Conservation (phyloP, 2,888 invertebrate genomes). For the Tanytarsus gracilentus region DNA sequence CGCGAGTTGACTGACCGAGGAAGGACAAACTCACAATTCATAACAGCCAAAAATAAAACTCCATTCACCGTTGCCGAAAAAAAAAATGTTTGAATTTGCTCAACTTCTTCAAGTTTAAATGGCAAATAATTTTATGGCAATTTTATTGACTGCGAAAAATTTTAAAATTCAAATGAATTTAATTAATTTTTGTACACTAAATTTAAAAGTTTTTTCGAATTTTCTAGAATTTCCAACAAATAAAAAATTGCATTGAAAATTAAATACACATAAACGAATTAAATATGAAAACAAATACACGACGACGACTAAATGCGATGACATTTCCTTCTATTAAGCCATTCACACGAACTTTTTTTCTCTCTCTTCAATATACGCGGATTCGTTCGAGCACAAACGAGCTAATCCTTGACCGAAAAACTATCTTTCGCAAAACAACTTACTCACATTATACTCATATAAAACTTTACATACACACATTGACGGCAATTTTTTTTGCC, state of each 20-base stretch:
- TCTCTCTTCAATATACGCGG: conserved; percentile 6
- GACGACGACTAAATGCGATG: conserved; percentile 7
- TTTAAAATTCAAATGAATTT: too few species aligned
- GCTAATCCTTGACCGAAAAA: conserved; percentile 26
- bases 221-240: too few species aligned
- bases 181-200: too few species aligned
- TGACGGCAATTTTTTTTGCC: too few species aligned
- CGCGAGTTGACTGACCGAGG: conserved; percentile 6
- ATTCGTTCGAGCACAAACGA: conserved; percentile 13
- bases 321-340: conserved; percentile 24
- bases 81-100: too few species aligned
- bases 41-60: not conserved
- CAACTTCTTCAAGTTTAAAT: too few species aligned
- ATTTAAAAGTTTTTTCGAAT: too few species aligned
- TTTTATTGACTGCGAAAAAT: too few species aligned
- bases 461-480: not conserved
- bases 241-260: too few species aligned
- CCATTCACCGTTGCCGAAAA: conserved; percentile 28
- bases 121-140: too few species aligned
- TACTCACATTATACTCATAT: not conserved
- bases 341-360: conserved; percentile 16
- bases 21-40: conserved; percentile 15
- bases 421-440: conserved; percentile 16
- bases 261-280: too few species aligned
- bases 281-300: not conserved